phyloP scores from a whole-genome alignment of 2,113 vertebrate genomes.

The Burhinus oedicnemus region DNA sequence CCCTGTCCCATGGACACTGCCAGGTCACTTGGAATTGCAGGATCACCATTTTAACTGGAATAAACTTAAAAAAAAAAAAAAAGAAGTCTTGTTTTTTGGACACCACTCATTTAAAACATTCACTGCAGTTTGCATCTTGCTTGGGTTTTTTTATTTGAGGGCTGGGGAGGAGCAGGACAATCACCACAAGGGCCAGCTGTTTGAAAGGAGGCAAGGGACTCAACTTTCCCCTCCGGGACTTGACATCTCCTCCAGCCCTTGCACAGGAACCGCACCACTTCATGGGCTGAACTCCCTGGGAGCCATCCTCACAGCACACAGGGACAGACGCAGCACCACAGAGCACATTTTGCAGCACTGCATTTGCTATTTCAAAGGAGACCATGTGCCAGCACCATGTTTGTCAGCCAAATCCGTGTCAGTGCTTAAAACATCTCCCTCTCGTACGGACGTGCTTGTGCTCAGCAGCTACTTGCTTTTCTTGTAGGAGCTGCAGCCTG shows the following conservation, averaged over 20 bases:
- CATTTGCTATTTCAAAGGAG: background rate
- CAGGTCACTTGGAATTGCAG: background rate
- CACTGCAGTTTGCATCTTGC: background rate
- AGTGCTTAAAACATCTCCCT: constrained; percentile 22
- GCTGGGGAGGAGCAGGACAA: background rate
- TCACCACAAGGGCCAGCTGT: background rate
- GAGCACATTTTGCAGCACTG: background rate
- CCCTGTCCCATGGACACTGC: background rate
- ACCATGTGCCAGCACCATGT: background rate
- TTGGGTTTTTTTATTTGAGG: background rate
- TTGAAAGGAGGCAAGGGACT: background rate
- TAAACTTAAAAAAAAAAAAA: background rate
- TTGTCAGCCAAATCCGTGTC: constrained; percentile 50
- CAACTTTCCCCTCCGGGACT: background rate
- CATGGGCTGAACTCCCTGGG: background rate
- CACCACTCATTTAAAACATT: background rate
- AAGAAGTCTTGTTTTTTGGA: background rate
- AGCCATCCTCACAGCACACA: background rate
- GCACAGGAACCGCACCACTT: accelerated
- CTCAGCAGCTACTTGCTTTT: constrained; percentile 56
- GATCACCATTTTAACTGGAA: background rate
- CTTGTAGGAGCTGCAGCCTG: constrained; percentile 24
- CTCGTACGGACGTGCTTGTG: background rate
- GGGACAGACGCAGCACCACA: background rate
- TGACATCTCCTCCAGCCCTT: background rate